A percentile compares a stretch with the other conserved stretches of the same genome.
Conservation (phyloP, 2,888 invertebrate species). For the Emesis russula region DNA sequence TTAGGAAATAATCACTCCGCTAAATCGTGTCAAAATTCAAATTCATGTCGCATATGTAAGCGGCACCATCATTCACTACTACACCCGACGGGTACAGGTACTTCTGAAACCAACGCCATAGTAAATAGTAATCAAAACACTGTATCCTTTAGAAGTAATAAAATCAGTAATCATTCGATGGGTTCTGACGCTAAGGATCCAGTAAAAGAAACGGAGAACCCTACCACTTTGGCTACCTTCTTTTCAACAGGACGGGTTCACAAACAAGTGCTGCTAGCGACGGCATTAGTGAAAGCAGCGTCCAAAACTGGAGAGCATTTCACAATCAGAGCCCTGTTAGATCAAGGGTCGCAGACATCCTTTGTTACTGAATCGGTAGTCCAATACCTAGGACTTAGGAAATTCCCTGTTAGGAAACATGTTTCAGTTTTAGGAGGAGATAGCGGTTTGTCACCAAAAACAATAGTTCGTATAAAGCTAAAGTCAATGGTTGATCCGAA, state of each 20-base stretch:
- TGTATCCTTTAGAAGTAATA: not conserved
- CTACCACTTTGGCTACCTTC: not conserved
- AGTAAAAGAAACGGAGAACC: not conserved
- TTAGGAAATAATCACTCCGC: not conserved
- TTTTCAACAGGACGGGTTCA: not conserved
- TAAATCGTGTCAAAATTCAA: not conserved
- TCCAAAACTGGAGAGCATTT: not conserved
- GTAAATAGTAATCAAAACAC: not conserved
- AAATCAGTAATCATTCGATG: not conserved
- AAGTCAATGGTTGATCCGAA: not conserved
- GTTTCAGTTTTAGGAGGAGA: no score
- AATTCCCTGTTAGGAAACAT: not conserved
- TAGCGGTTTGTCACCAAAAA: no score
- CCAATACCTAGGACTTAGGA: not conserved
- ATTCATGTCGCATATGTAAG: not conserved
- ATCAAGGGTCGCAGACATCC: not conserved
- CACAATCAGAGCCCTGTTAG: not conserved
- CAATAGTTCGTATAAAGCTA: not conserved
- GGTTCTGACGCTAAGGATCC: not conserved
- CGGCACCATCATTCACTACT: not conserved
- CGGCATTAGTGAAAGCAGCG: not conserved
- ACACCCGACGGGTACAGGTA: not conserved
- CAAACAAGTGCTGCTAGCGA: not conserved
- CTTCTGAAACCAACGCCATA: not conserved
- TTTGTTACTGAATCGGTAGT: slow-evolving; percentile 3